A percentile compares a stretch with the other conserved stretches of the same genome.
These are phyloP conservation scores for Phainopepla nitens DNA, from an alignment of 2,113 vertebrate genomes.

Conservation along the genomic window DNA sequence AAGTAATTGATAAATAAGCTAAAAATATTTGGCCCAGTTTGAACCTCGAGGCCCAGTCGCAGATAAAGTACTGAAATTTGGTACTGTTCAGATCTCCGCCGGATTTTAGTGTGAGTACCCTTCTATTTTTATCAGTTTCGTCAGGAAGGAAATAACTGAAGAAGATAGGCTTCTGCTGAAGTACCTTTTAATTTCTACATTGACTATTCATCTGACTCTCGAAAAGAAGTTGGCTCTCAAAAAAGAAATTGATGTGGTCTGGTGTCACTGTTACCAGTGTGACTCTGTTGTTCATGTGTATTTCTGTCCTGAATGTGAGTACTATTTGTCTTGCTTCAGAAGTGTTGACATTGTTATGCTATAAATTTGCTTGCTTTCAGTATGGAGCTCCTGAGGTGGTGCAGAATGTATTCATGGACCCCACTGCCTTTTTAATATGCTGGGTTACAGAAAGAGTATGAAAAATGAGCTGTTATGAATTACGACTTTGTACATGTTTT, in stretches of 20 bases:
- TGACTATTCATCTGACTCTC: neutral
- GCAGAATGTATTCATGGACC: neutral
- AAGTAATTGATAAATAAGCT: neutral
- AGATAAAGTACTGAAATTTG: neutral
- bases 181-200: neutral
- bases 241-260: neutral
- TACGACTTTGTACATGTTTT: neutral
- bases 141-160: neutral
- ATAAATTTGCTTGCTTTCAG: neutral
- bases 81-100: neutral
- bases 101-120: neutral
- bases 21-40: neutral
- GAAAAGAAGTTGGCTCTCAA: neutral
- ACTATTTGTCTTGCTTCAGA: neutral
- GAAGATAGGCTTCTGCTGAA: neutral
- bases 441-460: neutral
- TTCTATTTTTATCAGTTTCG: neutral
- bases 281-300: rapidly evolving
- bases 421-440: neutral
- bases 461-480: neutral
- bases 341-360: neutral
- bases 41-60: neutral
- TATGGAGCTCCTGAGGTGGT: neutral
- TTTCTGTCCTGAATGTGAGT: neutral
- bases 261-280: neutral